A percentile compares a stretch with the other conserved stretches of the same genome.
These are phyloP conservation scores for Saccostrea cuccullata DNA, from an alignment of 1,140 invertebrate species.

Conservation along the genomic window DNA sequence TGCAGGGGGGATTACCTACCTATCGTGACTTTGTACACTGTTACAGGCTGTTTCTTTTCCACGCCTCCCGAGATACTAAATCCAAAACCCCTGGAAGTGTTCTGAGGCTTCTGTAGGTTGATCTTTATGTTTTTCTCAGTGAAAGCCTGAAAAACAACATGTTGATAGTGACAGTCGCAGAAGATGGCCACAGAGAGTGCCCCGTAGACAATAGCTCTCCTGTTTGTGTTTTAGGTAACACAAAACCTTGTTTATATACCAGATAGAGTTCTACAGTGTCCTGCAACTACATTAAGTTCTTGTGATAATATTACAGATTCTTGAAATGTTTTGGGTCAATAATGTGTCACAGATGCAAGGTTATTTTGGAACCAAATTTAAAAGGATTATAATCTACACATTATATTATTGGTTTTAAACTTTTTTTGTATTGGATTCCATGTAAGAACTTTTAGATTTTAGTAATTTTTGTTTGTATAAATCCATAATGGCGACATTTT, in stretches of 20 bases:
- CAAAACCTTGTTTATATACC: conserved; percentile 3
- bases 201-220: background rate
- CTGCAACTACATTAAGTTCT: background rate
- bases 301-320: conserved; percentile 22
- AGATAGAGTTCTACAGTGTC: conserved; percentile 4
- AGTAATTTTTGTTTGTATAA: too few relatives aligned
- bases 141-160: conserved; percentile 66
- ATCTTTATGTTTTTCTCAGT: conserved; percentile 74
- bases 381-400: background rate
- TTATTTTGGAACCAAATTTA: background rate
- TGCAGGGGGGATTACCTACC: conserved; percentile 64
- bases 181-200: background rate
- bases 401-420: too few relatives aligned
- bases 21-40: conserved; percentile 71
- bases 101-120: conserved; percentile 70
- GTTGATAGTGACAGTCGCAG: background rate
- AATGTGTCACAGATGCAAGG: background rate
- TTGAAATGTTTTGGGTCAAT: background rate
- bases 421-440: too few relatives aligned
- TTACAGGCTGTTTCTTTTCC: conserved; percentile 69
- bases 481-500: too few relatives aligned
- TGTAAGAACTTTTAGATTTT: too few relatives aligned
- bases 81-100: conserved; percentile 74
- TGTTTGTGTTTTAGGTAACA: background rate
- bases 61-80: conserved; percentile 74